These are phyloP conservation scores for Amphiura filiformis DNA, from an alignment of 35 echinoderm and acorn worm genomes.

Conservation along the genomic window DNA sequence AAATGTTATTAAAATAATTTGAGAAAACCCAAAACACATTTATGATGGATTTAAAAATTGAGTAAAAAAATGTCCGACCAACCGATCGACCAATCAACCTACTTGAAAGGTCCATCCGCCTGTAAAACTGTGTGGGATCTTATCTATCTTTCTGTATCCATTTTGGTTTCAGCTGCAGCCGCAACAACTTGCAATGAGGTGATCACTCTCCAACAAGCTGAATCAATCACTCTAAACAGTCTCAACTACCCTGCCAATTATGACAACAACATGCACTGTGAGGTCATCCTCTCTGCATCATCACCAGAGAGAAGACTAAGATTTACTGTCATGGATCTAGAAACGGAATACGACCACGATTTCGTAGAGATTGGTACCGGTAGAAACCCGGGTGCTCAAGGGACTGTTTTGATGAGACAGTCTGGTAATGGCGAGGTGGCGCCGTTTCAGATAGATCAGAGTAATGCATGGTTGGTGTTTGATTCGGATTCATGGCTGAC, in stretches of 20 bases:
- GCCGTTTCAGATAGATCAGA: background rate
- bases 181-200: slow-evolving; percentile 51
- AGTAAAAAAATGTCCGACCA: too few relatives aligned
- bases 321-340: slow-evolving; percentile 55
- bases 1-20: too few relatives aligned
- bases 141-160: too few relatives aligned
- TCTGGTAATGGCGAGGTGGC: background rate
- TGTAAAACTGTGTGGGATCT: too few relatives aligned
- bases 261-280: slow-evolving; percentile 57
- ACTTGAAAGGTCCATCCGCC: too few relatives aligned
- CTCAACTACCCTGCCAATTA: slow-evolving; percentile 91
- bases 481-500: slow-evolving; percentile 7
- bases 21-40: too few relatives aligned
- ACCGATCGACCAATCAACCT: too few relatives aligned
- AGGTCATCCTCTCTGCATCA: slow-evolving; percentile 58
- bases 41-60: too few relatives aligned
- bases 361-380: slow-evolving; percentile 67
- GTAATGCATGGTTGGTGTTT: slow-evolving; percentile 5
- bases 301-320: slow-evolving; percentile 26
- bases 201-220: slow-evolving; percentile 48
- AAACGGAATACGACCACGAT: slow-evolving; percentile 70
- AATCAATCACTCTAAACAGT: slow-evolving; percentile 48
- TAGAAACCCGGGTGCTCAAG: slow-evolving; percentile 18
- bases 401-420: slow-evolving; percentile 30
- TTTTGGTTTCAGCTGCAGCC: background rate